Conservation (phyloP, 2,888 invertebrate genomes). For the Drosophila hamatofila region DNA sequence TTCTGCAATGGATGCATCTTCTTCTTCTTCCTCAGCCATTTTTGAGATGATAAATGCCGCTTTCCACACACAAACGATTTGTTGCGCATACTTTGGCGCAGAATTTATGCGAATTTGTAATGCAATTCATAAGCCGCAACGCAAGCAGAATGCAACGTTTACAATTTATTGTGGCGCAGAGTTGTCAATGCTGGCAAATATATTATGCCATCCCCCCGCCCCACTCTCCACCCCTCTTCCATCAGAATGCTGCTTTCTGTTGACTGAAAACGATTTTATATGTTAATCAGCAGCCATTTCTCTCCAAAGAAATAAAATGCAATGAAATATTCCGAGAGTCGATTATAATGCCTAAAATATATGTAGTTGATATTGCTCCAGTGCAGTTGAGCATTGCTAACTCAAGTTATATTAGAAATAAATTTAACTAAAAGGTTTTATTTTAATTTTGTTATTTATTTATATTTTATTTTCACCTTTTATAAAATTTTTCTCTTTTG, state of each 20-base stretch:
- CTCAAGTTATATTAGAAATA: neutral
- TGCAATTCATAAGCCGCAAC: slow-evolving; percentile 77
- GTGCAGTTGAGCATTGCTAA: neutral
- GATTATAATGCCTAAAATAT: slow-evolving; percentile 14
- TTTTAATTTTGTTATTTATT: neutral
- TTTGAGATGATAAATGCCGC: slow-evolving; percentile 71
- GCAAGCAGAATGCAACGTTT: slow-evolving; percentile 38
- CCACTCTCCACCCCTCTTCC: too few species aligned
- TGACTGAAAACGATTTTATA: slow-evolving; percentile 52
- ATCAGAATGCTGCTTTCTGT: slow-evolving; percentile 14
- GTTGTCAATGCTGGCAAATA: slow-evolving; percentile 63
- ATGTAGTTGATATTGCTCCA: neutral
- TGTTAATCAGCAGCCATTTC: slow-evolving; percentile 57
- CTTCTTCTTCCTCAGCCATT: slow-evolving; percentile 21
- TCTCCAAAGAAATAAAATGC: slow-evolving; percentile 27
- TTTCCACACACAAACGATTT: slow-evolving; percentile 70
- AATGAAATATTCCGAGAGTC: slow-evolving; percentile 16
- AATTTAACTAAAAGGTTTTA: neutral
- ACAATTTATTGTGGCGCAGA: slow-evolving; percentile 68
- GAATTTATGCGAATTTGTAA: slow-evolving; percentile 80
- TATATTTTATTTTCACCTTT: neutral
- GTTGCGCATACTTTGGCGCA: slow-evolving; percentile 71
- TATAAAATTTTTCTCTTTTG: neutral
- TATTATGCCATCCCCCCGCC: slow-evolving; percentile 15
- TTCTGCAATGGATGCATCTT: slow-evolving; percentile 62